These are phyloP conservation scores for Myotis findleyi DNA, from an alignment of 2,797 vertebrate genomes.

Conservation along the genomic window DNA sequence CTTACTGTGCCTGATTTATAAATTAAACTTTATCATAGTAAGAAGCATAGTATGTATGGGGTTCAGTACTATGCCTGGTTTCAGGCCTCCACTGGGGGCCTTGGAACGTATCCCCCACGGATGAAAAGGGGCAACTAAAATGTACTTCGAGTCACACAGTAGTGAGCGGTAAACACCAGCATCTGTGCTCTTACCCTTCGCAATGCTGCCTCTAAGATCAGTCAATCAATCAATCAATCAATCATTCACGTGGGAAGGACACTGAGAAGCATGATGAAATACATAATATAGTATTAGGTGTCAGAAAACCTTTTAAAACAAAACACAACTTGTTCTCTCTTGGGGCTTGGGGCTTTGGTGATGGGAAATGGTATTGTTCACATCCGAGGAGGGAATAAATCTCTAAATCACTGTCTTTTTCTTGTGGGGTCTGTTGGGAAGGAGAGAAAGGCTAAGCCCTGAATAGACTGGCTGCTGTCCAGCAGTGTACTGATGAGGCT, in stretches of 20 bases:
- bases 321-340: neutral
- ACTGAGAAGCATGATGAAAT: neutral
- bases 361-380: neutral
- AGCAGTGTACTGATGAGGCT: neutral
- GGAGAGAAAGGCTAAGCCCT: neutral
- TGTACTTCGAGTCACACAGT: neutral
- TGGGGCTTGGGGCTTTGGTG: neutral
- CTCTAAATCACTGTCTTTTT: neutral
- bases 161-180: neutral
- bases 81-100: neutral
- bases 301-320: conserved; percentile 2
- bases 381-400: neutral
- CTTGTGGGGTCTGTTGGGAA: neutral
- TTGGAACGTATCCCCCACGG: neutral
- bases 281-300: neutral
- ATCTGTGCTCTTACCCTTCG: neutral
- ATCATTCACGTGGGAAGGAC: neutral
- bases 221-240: neutral
- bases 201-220: neutral
- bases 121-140: neutral
- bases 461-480: neutral
- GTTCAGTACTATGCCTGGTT: neutral
- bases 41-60: neutral
- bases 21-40: neutral
- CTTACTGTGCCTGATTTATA: neutral